Conservation (phyloP, 2,888 invertebrate genomes). For the Erebia epiphron region DNA sequence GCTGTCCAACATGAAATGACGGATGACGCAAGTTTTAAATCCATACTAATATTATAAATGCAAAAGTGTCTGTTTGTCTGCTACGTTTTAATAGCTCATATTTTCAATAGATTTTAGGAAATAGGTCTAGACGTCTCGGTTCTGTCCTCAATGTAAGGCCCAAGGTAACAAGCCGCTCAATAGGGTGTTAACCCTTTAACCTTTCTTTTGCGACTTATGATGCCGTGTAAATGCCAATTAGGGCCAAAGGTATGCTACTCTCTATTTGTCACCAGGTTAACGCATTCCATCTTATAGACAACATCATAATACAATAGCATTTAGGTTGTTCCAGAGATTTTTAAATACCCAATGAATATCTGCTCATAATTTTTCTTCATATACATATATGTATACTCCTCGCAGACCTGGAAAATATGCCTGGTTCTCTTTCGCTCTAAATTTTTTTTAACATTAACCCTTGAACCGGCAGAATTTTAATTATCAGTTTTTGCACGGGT, state of each 20-base stretch:
- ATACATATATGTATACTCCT: too few relatives aligned
- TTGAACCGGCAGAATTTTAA: too few relatives aligned
- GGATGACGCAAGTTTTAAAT: neutral
- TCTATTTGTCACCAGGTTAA: neutral
- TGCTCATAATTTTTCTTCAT: too few relatives aligned
- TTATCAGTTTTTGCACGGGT: too few relatives aligned
- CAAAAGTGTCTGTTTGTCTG: too few relatives aligned
- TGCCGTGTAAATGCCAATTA: constrained; percentile 18
- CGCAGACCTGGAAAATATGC: too few relatives aligned
- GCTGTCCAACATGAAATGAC: constrained; percentile 12
- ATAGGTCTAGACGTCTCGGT: neutral
- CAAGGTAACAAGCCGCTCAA: neutral
- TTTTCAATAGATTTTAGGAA: neutral
- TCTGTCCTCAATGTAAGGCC: neutral
- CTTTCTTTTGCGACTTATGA: constrained; percentile 5
- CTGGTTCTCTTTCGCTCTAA: too few relatives aligned
- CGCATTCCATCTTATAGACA: neutral
- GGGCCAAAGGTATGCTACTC: constrained; percentile 3
- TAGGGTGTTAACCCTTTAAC: constrained; percentile 12
- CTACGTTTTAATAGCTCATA: too few relatives aligned
- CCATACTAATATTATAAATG: too few relatives aligned
- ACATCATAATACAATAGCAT: neutral
- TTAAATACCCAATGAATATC: too few relatives aligned
- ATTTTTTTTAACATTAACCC: too few relatives aligned
- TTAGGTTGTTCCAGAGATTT: too few relatives aligned